phyloP scores from a whole-genome alignment of 2,888 invertebrate genomes.

The Nineta flava region DNA sequence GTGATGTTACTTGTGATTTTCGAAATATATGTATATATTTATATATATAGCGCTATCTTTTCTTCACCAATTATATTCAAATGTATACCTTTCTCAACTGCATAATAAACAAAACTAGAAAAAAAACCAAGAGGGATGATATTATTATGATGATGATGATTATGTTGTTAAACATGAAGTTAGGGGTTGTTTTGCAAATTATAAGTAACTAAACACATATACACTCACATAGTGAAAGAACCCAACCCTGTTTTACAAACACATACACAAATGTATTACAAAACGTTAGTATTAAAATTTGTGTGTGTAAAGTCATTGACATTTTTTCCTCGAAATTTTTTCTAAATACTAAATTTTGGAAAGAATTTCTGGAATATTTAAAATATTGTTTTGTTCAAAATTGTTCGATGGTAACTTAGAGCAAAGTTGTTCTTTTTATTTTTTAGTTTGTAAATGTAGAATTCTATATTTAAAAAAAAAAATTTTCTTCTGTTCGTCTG shows the following conservation, averaged over 20 bases:
- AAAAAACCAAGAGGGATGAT: not conserved
- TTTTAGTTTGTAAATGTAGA: too few relatives aligned
- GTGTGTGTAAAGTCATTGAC: not conserved
- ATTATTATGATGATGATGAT: not conserved
- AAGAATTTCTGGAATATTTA: too few relatives aligned
- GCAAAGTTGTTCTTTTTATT: too few relatives aligned
- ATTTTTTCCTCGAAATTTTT: not conserved
- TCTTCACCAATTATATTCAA: not conserved
- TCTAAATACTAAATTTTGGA: too few relatives aligned
- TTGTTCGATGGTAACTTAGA: too few relatives aligned
- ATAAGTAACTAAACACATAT: not conserved
- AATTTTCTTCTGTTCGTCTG: too few relatives aligned
- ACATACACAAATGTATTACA: too few relatives aligned
- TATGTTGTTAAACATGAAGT: conserved; percentile 1
- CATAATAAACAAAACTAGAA: not conserved
- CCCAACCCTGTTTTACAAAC: conserved; percentile 1
- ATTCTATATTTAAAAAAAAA: too few relatives aligned
- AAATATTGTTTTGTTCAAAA: too few relatives aligned
- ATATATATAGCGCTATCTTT: too few relatives aligned
- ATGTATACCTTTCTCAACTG: not conserved
- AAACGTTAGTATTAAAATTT: not conserved
- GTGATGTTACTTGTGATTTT: too few relatives aligned
- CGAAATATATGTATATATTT: too few relatives aligned
- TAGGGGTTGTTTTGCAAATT: conserved; percentile 3
- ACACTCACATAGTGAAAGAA: not conserved